Evolutionary conservation across 2,888 invertebrate genomes (phyloP).

Genomic region (Linnaemya vulpina): DNA sequence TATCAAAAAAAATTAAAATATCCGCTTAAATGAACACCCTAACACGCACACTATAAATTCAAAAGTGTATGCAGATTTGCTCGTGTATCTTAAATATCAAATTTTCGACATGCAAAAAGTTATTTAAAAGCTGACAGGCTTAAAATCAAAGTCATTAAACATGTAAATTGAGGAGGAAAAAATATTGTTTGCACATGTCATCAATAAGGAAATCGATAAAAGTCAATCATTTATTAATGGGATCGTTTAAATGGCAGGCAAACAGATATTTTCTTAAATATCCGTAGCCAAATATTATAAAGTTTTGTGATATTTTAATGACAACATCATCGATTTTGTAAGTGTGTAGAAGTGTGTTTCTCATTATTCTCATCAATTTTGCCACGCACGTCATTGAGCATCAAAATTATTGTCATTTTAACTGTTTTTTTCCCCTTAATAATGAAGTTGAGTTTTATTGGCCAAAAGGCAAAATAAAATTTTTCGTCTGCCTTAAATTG

Average conservation of each 20-base stretch:
- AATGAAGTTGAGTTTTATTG: constrained; percentile 15
- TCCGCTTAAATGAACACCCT: no score
- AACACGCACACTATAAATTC: not conserved
- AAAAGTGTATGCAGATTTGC: not conserved
- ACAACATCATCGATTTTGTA: not conserved
- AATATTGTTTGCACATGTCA: constrained; percentile 21
- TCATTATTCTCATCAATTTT: not conserved
- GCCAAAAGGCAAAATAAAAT: not conserved
- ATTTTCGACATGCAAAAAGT: constrained; percentile 11
- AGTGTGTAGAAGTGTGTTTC: not conserved
- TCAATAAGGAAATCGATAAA: constrained; percentile 47
- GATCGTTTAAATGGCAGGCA: constrained; percentile 3
- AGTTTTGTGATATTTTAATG: constrained; percentile 28
- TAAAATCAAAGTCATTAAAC: constrained; percentile 43
- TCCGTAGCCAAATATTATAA: not conserved
- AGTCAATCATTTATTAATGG: constrained; percentile 52
- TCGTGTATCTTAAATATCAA: not conserved
- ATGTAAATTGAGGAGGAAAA: not conserved
- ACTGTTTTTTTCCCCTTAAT: constrained; percentile 27
- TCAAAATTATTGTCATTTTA: not conserved
- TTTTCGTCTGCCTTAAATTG: no score
- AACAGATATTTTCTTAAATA: not conserved
- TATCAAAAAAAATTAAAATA: no score
- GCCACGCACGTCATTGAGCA: not conserved
- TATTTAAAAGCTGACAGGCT: constrained; percentile 28